Base-by-base conservation (phyloP, 2,888 invertebrate genomes). In the Ptycholaimellus sp. region DNA sequence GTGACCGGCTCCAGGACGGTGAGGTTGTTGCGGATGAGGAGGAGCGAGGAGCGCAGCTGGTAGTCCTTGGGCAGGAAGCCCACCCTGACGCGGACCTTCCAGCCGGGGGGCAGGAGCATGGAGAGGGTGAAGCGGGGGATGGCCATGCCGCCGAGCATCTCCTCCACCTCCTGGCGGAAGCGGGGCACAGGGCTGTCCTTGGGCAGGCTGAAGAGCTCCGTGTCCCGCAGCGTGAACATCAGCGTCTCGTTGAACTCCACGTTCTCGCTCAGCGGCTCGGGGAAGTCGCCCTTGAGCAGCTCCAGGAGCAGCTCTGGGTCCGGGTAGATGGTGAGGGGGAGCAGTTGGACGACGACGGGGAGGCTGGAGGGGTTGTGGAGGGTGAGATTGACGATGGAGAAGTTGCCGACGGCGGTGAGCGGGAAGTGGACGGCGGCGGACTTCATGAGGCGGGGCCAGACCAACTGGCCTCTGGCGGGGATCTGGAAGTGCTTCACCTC, bases 1-100 rank as follows among this genome's bases (percentile, higher is more conserved):
- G 74, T 71, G 20, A 85, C 67, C 2, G 74, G 72, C 61, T 93
- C 90, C 53, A 87, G 60, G 27, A 82, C 72, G 1, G 90, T 93
- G 53, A 93, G 64, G 60, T 93, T 93, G 60, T 90, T 93, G 49
- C 87, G 59, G 34, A 66, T 62, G 39, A 66, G 49, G 29, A 66
- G 54, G 30, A 66, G 46, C 14, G 66, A 63, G 11, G 64, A 59
- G 41, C 59, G 56, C 9, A 59, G 49, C 6, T 50, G 46, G 46
- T 64, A 63, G 49, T 66, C 63, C 33, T 54, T 55, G 5, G 67
- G 67, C 32, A 59, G 51, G 49, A 68, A 67, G 23, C 62, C 62
- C 13, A 54, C 39, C 20, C 54, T 44, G n/a, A 54, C 40, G 38
- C 59, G 56, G 13, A 63, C 56, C 48, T 62, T 63, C 50, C 57